phyloP scores from a whole-genome alignment of 1,140 invertebrate species.

The Andrena cerasifolii region DNA sequence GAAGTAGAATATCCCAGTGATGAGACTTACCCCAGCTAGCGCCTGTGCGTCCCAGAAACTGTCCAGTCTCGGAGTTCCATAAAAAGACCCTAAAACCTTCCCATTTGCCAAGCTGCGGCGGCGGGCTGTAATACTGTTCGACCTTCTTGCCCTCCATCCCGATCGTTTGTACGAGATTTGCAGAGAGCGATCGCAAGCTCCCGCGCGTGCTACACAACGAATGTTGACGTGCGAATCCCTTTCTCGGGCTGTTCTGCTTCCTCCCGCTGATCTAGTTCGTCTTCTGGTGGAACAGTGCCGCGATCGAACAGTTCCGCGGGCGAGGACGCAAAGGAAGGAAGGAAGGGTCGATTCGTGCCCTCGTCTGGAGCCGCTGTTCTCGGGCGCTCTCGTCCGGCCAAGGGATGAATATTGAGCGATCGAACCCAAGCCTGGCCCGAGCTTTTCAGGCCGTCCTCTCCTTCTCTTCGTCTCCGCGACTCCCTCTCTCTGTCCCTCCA shows the following conservation, averaged over 20 bases:
- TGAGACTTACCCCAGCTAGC: constrained; percentile 93
- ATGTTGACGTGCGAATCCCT: constrained; percentile 22
- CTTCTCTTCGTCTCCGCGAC: constrained; percentile 42
- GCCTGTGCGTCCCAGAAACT: constrained; percentile 93
- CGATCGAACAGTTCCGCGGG: constrained; percentile 71
- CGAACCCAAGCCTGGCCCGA: constrained; percentile 70
- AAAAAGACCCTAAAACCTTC: constrained; percentile 92
- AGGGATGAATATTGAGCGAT: constrained; percentile 81
- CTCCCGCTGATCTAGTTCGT: constrained; percentile 29
- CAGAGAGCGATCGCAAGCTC: constrained; percentile 18
- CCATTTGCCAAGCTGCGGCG: constrained; percentile 92
- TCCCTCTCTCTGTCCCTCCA: constrained; percentile 34
- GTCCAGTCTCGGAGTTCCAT: constrained; percentile 94
- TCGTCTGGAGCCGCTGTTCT: constrained; percentile 71
- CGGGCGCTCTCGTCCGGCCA: constrained; percentile 65
- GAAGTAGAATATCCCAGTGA: background rate
- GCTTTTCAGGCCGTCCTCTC: constrained; percentile 57
- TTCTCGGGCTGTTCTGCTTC: background rate
- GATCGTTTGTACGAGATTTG: constrained; percentile 12
- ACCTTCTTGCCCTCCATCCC: constrained; percentile 90
- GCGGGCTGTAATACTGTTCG: constrained; percentile 90
- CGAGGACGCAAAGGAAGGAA: constrained; percentile 75
- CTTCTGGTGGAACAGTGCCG: constrained; percentile 60
- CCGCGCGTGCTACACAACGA: constrained; percentile 38
- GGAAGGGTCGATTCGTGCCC: constrained; percentile 73